Conservation (phyloP, 2,113 vertebrate genomes). For the Eubucco bourcierii region DNA sequence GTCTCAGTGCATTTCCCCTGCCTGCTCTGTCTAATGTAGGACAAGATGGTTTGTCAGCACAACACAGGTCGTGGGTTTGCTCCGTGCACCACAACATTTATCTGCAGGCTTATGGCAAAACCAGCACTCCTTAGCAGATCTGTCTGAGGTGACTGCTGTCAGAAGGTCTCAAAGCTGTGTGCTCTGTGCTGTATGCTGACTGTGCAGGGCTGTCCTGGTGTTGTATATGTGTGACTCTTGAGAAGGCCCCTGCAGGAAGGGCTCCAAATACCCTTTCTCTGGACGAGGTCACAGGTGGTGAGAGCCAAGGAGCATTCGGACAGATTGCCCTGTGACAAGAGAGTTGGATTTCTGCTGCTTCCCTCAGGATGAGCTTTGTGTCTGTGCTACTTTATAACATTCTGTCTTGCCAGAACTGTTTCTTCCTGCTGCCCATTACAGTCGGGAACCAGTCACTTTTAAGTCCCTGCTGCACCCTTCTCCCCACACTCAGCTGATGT, state of each 20-base stretch:
- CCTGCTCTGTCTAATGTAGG: neutral
- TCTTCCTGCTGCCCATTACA: neutral
- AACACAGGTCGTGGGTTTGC: accelerated
- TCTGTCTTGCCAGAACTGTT: neutral
- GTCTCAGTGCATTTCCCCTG: neutral
- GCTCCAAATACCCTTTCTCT: neutral
- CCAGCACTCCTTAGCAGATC: neutral
- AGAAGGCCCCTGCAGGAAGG: neutral
- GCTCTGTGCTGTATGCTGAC: accelerated
- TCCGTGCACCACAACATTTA: neutral
- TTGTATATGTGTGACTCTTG: too few species aligned
- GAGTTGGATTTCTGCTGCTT: neutral
- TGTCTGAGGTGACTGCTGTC: neutral
- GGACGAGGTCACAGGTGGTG: neutral
- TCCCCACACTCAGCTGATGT: neutral
- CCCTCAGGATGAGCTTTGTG: neutral
- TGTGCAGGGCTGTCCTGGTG: neutral
- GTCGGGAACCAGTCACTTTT: neutral
- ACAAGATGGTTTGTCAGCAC: slow-evolving; percentile 2
- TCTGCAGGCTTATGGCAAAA: neutral
- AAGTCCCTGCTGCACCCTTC: too few species aligned
- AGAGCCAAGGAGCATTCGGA: neutral
- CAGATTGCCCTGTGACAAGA: too few species aligned
- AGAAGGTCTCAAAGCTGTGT: neutral
- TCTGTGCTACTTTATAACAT: neutral